Evolutionary conservation across 2,797 vertebrate genomes (phyloP), one percentile per base, ranked within the genome.

Genomic region (Malurus splendens): DNA sequence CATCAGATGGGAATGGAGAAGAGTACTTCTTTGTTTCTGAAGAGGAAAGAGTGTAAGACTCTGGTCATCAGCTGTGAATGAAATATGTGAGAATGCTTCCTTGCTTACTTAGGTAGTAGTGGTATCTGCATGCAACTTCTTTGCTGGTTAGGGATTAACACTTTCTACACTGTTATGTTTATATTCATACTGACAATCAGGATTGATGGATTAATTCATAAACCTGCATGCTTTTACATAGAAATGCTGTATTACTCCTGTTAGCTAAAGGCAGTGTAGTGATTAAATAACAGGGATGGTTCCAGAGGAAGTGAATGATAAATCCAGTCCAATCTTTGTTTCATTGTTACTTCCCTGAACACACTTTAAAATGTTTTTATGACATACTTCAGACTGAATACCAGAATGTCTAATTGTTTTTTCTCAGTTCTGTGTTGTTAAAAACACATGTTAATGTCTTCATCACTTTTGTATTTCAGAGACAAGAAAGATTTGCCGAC

Each of bases 401-500:
- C 24, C 60, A 17, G 75, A 76, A 12, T 61, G 13, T 59, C 28
- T 30, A 14, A 6, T 24, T 28, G 13, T 65, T 45, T 70, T 78
- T 81, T 60, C 44, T 59, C 62, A 39, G 51, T n/a, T 86, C 54
- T 62, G 10, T 27, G 50, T 92, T 84, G 5, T 56, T 84, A 66
- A 85, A 54, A 71, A 48, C 41, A 78, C 30, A 36, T 78, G 42
- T 60, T 51, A 66, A 65, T 75, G 13, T 75, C 66, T 80, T 80
- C 25, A 86, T 83, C 82, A 75, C 73, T 93, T 85, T 59, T 93
- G 41, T 90, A 38, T 97, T 97, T 67, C 98, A 99, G 99, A 98
- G 99, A 96, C 99, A 99, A 97, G 99, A 99, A 96, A 98, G 99
- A 95, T 99, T 98, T 94, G 98, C 99, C 86, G 99, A 99, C 96